Base-by-base conservation (phyloP, 2,113 vertebrate species). In the Caranx melampygus region DNA sequence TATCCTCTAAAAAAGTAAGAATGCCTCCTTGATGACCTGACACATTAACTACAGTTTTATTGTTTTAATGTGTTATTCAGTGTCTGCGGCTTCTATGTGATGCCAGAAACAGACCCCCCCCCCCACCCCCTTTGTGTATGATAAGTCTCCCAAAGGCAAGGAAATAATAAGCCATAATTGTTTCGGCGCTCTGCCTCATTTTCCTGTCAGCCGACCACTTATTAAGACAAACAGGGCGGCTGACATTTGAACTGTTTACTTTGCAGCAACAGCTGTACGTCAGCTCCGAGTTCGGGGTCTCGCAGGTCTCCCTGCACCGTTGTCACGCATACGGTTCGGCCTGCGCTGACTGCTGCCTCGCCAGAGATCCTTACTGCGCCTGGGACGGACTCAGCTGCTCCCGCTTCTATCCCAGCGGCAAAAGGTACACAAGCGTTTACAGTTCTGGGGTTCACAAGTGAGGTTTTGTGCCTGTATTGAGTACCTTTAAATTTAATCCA, bases 311-410 rank as follows among this genome's bases (percentile, higher is more conserved):
- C 31, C 75, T 99, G 87, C 98, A 99, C 72, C 98, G 97, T 35
- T 99, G 98, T 80, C 95, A 97, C 79, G 95, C 98, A 81, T 99
- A 99, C 0, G 98, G 98, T 0, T 95, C 96, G 0, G 98, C 98
- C 33, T 99, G 98, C 0, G 98, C 98, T 0, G 98, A 99, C 93
- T 99, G 98, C 93, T 99, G 98, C 92, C 95, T 99, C 0, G 98
- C 98, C 26, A 92, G 98, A 37, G 98, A 99, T 67, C 98, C 98
- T 0, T 99, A 99, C 93, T 99, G 98, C 0, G 98, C 98, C 79
- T 99, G 98, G 98, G 98, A 99, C 3, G 98, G 98, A n/a, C 95
- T 91, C 73, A 96, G 95, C 86, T 99, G 98, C 92, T 98, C 98
- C 8, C 96, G 96, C 72, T 99, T 99, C 89, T 99, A 98, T 65